Percentiles rank a stretch among this genome's conserved stretches.
phyloP scores from a whole-genome alignment of 2,113 vertebrate species.

The Peucedramus taeniatus region DNA sequence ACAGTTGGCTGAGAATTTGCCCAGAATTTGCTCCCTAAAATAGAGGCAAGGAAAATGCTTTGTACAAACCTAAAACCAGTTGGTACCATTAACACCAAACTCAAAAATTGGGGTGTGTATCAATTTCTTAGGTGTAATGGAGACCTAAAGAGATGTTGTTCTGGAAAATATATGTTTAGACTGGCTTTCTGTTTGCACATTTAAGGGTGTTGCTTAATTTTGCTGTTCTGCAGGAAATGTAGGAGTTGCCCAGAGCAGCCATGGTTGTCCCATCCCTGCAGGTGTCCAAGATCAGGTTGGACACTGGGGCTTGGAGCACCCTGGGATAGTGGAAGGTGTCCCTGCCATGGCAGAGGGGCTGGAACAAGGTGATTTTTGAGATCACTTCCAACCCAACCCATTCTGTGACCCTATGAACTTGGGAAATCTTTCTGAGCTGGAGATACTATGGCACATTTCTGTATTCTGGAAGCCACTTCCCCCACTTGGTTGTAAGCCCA shows the following conservation, averaged over 20 bases:
- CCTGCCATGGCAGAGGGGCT: background rate
- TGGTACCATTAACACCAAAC: background rate
- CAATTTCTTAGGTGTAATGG: background rate
- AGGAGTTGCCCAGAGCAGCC: background rate
- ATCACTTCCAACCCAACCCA: background rate
- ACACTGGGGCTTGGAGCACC: background rate
- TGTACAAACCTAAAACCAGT: background rate
- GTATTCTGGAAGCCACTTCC: background rate
- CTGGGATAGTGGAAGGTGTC: background rate
- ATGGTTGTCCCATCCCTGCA: background rate
- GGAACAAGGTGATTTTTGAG: background rate
- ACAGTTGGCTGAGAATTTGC: background rate
- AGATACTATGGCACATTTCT: background rate
- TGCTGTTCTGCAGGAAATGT: background rate
- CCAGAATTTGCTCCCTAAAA: background rate
- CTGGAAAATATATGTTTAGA: background rate
- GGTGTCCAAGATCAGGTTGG: background rate
- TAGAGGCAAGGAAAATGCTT: background rate
- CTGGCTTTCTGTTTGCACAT: background rate
- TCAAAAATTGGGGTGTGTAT: background rate
- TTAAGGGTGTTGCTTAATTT: background rate
- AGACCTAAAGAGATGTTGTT: background rate
- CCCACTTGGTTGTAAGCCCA: background rate
- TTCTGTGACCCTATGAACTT: background rate
- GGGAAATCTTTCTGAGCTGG: background rate